Base-by-base conservation (phyloP, 2,113 vertebrate species). In the Ochotona curzoniae region DNA sequence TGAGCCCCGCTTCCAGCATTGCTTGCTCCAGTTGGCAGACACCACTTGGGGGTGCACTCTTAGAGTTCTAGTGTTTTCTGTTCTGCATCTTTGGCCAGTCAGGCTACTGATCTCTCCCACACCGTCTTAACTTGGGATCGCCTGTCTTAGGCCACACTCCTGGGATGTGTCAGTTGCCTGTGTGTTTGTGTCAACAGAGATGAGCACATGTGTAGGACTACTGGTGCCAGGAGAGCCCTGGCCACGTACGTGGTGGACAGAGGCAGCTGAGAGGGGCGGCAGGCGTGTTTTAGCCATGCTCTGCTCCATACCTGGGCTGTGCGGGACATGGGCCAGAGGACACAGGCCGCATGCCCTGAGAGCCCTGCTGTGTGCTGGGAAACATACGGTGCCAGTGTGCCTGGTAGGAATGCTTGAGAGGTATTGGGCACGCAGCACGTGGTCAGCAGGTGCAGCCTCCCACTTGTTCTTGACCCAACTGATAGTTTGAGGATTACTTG, bases 41-140 rank as follows among this genome's bases (percentile, higher is more conserved):
- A n/a, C 5, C 21, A 14, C 1, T 7, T 0, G 2, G 74, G 54
- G 67, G 5, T 7, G 15, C 6, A 1, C 5, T 3, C 32, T 49
- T 49, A 38, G 73, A 0, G 18, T 5, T 12, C 30, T 4, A 1
- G 8, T 8, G 35, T 6, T n/a, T 5, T 76, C 38, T 14, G 2
- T 21, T 49, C 28, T 20, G 64, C 32, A 32, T 8, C 2, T 1
- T 7, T 0, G 1, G 3, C 0, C 49, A 0, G 14, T 25, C 30
- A 15, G 60, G 44, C 20, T 26, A 2, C 35, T 0, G 76, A 20
- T 13, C 30, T 66, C 13, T 8, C 26, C 1, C 1, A 4, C 5
- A 7, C 60, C 9, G 15, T 25, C 74, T 51, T 10, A 8, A 5
- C 32, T 10, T 26, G 51, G 18, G 44, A 30, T 38, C 18, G 7